Evolutionary conservation across 2,888 invertebrate species (phyloP).

Genomic region (Cynaeus angustus): DNA sequence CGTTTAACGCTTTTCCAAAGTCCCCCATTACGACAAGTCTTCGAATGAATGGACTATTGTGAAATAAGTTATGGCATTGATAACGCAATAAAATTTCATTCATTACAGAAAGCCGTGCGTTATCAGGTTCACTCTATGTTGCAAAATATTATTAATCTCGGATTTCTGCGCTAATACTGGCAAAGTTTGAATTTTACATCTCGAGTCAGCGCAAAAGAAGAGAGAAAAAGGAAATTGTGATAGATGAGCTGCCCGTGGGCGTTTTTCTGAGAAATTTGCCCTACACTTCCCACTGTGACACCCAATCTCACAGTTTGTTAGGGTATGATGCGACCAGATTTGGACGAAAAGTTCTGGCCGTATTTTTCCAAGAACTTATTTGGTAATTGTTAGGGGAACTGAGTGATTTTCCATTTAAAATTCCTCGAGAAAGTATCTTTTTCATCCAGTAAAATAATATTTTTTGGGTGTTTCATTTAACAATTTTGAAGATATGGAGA

Average conservation of each 20-base stretch:
- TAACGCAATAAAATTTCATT: constrained; percentile 27
- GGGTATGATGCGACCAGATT: neutral
- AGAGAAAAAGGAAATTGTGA: constrained; percentile 7
- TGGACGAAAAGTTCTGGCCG: neutral
- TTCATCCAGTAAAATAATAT: too few relatives aligned
- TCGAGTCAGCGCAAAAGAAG: constrained; percentile 3
- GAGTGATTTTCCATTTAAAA: too few relatives aligned
- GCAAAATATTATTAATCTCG: constrained; percentile 1
- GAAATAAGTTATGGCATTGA: constrained; percentile 9
- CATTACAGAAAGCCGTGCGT: constrained; percentile 23
- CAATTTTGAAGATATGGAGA: too few relatives aligned
- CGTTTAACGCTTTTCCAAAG: neutral
- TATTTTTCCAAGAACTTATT: neutral
- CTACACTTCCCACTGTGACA: constrained; percentile 7
- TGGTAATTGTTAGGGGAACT: too few relatives aligned
- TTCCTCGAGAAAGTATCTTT: too few relatives aligned
- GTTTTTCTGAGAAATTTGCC: constrained; percentile 17
- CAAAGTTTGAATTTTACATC: neutral
- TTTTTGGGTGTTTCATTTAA: too few relatives aligned
- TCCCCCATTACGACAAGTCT: constrained; percentile 1
- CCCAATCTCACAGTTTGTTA: constrained; percentile 26
- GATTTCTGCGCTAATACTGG: neutral
- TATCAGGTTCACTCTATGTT: constrained; percentile 7
- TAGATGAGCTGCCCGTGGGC: constrained; percentile 17
- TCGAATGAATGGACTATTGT: constrained; percentile 25